Conservation (phyloP, 2,113 vertebrate genomes). For the Cephalophus harveyi region DNA sequence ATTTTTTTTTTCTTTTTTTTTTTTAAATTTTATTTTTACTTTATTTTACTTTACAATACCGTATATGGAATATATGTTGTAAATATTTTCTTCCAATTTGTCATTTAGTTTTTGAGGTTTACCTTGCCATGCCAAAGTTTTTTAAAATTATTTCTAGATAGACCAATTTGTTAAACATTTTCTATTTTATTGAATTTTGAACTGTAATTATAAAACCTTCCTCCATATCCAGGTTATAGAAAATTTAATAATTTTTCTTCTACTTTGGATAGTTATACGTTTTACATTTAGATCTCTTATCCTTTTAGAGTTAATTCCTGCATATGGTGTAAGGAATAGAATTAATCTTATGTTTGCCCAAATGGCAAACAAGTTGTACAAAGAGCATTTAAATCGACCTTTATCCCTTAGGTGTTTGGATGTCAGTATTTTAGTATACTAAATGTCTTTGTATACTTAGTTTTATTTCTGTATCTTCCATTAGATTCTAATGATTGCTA, state of each 20-base stretch:
- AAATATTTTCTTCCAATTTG: too few relatives aligned
- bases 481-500: neutral
- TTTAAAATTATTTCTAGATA: neutral
- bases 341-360: neutral
- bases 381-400: neutral
- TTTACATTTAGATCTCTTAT: neutral
- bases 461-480: neutral
- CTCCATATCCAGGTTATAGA: neutral
- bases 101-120: too few relatives aligned
- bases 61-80: too few relatives aligned
- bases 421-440: neutral
- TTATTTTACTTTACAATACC: too few relatives aligned
- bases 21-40: too few relatives aligned
- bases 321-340: neutral
- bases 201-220: neutral
- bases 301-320: neutral
- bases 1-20: too few relatives aligned
- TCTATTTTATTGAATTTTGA: neutral
- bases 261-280: neutral
- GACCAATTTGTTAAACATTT: neutral
- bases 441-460: neutral
- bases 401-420: neutral
- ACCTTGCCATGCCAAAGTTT: too few relatives aligned
- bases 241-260: neutral
- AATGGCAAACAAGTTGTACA: neutral